phyloP scores from a whole-genome alignment of 2,888 invertebrate genomes.

The Ichneumon xanthorius region DNA sequence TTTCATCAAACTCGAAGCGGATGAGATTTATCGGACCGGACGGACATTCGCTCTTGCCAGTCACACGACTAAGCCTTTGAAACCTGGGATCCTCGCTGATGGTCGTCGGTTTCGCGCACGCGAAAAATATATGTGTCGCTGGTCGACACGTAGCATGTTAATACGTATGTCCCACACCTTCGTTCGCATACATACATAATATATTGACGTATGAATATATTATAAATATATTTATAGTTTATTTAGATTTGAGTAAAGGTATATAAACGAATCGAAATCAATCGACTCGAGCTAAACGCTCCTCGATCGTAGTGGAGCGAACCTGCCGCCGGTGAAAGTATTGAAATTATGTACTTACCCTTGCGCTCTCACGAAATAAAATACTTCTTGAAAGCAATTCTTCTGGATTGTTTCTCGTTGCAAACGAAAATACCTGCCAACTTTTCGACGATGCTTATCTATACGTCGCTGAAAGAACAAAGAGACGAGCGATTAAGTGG shows the following conservation, averaged over 20 bases:
- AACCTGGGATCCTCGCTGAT: constrained; percentile 58
- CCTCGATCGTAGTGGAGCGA: constrained; percentile 47
- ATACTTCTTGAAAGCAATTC: constrained; percentile 53
- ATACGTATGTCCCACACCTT: constrained; percentile 65
- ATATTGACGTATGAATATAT: constrained; percentile 60
- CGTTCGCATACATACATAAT: constrained; percentile 66
- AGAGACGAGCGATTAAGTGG: constrained; percentile 22
- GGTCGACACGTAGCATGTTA: constrained; percentile 68
- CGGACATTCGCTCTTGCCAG: background rate
- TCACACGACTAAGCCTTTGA: constrained; percentile 25
- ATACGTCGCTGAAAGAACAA: background rate
- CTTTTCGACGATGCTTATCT: background rate
- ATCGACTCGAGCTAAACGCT: constrained; percentile 33
- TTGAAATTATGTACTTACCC: constrained; percentile 61
- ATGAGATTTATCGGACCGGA: background rate
- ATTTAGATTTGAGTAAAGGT: constrained; percentile 61
- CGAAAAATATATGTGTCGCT: constrained; percentile 66
- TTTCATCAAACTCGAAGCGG: constrained; percentile 7
- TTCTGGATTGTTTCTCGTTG: background rate
- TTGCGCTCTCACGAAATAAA: constrained; percentile 65
- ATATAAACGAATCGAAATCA: constrained; percentile 35
- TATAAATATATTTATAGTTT: constrained; percentile 64
- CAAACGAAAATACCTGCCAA: background rate
- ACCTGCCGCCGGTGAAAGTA: constrained; percentile 60
- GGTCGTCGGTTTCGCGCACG: constrained; percentile 52